Evolutionary conservation across 2,888 invertebrate species (phyloP).

Genomic region (Limnephilus lunatus): DNA sequence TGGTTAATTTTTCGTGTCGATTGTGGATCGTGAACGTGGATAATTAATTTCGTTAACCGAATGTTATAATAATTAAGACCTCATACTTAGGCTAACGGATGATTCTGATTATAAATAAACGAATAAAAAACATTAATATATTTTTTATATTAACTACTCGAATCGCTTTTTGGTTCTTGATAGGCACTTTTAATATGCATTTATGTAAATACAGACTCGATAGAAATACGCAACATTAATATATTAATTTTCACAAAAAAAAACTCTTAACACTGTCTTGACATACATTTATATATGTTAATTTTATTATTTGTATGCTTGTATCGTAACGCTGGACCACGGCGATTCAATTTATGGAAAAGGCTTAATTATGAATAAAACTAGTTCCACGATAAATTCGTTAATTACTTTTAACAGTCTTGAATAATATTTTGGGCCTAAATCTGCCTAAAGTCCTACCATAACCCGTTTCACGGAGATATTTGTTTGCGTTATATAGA

Average conservation of each 20-base stretch:
- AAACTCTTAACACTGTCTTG: neutral
- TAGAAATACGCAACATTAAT: neutral
- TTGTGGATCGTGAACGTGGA: neutral
- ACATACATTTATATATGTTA: neutral
- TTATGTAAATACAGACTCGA: neutral
- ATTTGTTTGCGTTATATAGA: neutral
- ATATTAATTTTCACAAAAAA: neutral
- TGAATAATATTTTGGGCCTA: neutral
- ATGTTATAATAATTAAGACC: neutral
- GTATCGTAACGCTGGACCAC: neutral
- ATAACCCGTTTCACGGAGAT: neutral
- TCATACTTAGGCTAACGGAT: neutral
- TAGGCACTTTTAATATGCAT: neutral
- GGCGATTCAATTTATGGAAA: neutral
- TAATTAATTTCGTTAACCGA: neutral
- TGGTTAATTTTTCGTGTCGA: too few relatives aligned
- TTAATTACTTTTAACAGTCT: neutral
- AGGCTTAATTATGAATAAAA: neutral
- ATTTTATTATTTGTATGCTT: neutral
- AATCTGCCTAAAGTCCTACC: neutral
- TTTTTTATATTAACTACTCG: neutral
- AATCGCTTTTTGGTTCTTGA: neutral
- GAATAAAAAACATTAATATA: neutral
- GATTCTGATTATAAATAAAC: neutral
- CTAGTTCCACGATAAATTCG: neutral